Percentiles rank a stretch among this genome's conserved stretches.
phyloP scores from a whole-genome alignment of 2,797 vertebrate species.

The Mormyrus proboscirostris region DNA sequence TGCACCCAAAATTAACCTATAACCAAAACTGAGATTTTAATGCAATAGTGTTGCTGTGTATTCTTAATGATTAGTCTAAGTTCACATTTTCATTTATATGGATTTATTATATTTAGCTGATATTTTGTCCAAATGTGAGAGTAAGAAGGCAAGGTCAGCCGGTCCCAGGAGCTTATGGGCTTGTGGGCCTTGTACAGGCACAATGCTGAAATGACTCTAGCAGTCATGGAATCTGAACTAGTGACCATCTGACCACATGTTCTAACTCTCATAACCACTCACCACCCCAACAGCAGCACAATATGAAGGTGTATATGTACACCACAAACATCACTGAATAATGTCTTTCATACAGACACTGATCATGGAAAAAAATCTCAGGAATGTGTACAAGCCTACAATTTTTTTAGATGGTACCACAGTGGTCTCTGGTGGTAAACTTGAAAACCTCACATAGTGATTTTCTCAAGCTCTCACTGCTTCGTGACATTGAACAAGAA shows the following conservation, averaged over 20 bases:
- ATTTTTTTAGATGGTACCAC: background rate
- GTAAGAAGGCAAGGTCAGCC: background rate
- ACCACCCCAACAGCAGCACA: background rate
- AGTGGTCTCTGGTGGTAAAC: constrained; percentile 5
- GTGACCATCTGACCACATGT: background rate
- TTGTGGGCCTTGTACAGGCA: background rate
- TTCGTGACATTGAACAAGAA: background rate
- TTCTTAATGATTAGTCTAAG: background rate
- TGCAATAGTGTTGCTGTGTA: background rate
- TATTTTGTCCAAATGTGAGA: background rate
- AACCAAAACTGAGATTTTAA: background rate
- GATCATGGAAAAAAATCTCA: background rate
- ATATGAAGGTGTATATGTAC: background rate
- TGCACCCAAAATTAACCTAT: background rate
- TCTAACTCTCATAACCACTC: background rate
- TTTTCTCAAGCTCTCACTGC: background rate
- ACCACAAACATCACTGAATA: background rate
- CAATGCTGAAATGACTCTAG: background rate
- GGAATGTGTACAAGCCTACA: background rate
- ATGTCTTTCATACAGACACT: background rate
- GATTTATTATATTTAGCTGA: background rate
- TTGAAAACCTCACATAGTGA: background rate
- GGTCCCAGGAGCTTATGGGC: background rate
- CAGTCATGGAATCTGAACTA: background rate
- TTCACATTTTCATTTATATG: background rate